A percentile compares a stretch with the other conserved stretches of the same genome.
Evolutionary conservation across 2,888 invertebrate species (phyloP).

Genomic region (Hemithea aestivaria): DNA sequence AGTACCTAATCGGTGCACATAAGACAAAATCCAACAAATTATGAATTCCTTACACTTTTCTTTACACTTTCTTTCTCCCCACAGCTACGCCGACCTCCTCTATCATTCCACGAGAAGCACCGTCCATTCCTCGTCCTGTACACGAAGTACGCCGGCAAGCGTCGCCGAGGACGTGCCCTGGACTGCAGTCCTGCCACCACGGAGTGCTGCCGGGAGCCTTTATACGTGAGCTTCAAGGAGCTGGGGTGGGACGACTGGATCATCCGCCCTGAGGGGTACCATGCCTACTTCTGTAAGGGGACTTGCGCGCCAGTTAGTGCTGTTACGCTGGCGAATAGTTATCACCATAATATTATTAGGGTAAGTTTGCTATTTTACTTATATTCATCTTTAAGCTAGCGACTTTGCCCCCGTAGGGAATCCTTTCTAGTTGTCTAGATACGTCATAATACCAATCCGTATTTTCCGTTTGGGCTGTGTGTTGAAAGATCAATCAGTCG

Average conservation of each 20-base stretch:
- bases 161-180: slow-evolving; percentile 81
- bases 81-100: slow-evolving; percentile 81
- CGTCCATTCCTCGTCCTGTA: slow-evolving; percentile 89
- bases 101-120: slow-evolving; percentile 84
- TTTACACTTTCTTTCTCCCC: not conserved
- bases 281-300: slow-evolving; percentile 93
- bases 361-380: slow-evolving; percentile 68
- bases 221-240: slow-evolving; percentile 90
- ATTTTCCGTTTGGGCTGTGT: no score
- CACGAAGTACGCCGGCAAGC: slow-evolving; percentile 84
- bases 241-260: slow-evolving; percentile 96
- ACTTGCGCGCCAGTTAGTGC: slow-evolving; percentile 87
- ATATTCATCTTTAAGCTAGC: no score
- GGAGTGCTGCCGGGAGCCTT: slow-evolving; percentile 90
- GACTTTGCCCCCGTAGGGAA: no score
- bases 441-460: no score
- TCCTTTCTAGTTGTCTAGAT: no score
- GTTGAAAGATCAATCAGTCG: no score
- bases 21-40: no score
- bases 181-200: slow-evolving; percentile 83
- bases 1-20: no score
- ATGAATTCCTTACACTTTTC: no score
- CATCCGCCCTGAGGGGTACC: slow-evolving; percentile 88
- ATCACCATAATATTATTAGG: slow-evolving; percentile 87
- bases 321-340: slow-evolving; percentile 75